These are phyloP conservation scores for Argyresthia goedartella DNA, from an alignment of 2,888 invertebrate genomes.

Conservation along the genomic window DNA sequence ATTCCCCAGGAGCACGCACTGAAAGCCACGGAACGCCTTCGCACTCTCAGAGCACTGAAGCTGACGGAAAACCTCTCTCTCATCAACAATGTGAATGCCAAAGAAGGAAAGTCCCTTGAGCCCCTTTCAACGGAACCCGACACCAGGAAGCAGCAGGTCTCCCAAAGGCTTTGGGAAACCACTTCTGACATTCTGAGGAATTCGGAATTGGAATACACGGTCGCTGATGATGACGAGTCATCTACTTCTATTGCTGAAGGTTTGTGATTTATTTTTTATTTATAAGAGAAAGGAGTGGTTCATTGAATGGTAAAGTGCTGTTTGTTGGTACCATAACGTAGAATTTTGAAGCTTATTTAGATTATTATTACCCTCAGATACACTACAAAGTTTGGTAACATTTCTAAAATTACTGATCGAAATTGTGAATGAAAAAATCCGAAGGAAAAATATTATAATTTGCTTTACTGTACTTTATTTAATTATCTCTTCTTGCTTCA, in stretches of 20 bases:
- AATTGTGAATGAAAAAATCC: too few relatives aligned
- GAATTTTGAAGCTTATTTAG: too few relatives aligned
- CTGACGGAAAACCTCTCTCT: conserved; percentile 47
- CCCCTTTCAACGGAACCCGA: conserved; percentile 38
- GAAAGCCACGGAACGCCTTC: conserved; percentile 43
- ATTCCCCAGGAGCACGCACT: conserved; percentile 47
- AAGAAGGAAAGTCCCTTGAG: conserved; percentile 42
- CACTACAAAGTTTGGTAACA: too few relatives aligned
- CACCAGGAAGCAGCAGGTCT: conserved; percentile 36
- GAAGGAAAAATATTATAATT: too few relatives aligned
- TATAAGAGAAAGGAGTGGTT: background rate
- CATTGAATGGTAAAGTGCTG: too few relatives aligned
- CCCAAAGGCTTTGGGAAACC: conserved; percentile 46
- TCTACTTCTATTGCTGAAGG: conserved; percentile 45
- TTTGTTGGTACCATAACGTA: too few relatives aligned
- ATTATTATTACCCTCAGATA: too few relatives aligned
- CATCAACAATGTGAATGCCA: conserved; percentile 32
- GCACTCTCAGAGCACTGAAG: conserved; percentile 39
- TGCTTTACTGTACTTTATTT: too few relatives aligned
- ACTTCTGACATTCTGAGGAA: conserved; percentile 39
- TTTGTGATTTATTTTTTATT: conserved; percentile 15
- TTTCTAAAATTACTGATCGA: too few relatives aligned
- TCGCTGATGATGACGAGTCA: conserved; percentile 36
- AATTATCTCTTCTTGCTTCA: too few relatives aligned
- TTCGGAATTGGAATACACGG: conserved; percentile 48